Base-by-base conservation (phyloP, 1,140 invertebrate species). In the Littorina saxatilis region DNA sequence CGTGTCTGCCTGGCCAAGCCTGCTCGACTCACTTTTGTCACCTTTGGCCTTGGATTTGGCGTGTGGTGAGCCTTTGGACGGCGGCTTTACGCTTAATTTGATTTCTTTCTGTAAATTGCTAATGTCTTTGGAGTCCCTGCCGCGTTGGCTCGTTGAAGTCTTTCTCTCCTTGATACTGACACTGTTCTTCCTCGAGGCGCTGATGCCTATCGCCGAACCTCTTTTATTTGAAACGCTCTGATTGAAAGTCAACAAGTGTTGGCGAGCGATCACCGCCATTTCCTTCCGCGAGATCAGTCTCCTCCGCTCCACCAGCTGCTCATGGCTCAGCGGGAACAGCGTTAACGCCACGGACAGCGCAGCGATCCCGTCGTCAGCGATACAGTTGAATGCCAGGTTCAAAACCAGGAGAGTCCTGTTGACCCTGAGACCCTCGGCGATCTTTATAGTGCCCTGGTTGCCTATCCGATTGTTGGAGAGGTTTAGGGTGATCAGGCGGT, bases 391-490 rank as follows among this genome's bases (percentile, higher is more conserved):
- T 7, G 70, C 70, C 70, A 73, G 43, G 40, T 47, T 50, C 40
- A 73, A 43, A 15, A 27, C 17, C 40, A 73, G 23, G 17, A 73
- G 70, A 32, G 1, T 1, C 17, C 40, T 39, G 70, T 73, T 73
- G 20, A 52, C 5, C 15, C 40, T 39, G n/a, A 73, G 70, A 13
- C 40, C 40, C 23, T 37, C 23, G 0, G 70, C 70, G 40, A 73
- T 47, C 40, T 50, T 13, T 2, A n/a, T 43, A 9, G 70, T 43
- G 5, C 70, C 70, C 23, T 15, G 11, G 70, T 50, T 43, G 4
- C 32, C 35, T 39, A 73, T 73, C 20, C 0, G 5, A 43, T 73
- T 73, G 70, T 50, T 73, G 70, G 70, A 73, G 40, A 73, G 70
- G 40, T 47, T 50, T 39, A 73, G 70, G 40, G 70, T 50, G 23